Percentiles rank a stretch among this genome's conserved stretches.
Conservation (phyloP, 2,797 vertebrate genomes). For the Chromobotia macracanthus region DNA sequence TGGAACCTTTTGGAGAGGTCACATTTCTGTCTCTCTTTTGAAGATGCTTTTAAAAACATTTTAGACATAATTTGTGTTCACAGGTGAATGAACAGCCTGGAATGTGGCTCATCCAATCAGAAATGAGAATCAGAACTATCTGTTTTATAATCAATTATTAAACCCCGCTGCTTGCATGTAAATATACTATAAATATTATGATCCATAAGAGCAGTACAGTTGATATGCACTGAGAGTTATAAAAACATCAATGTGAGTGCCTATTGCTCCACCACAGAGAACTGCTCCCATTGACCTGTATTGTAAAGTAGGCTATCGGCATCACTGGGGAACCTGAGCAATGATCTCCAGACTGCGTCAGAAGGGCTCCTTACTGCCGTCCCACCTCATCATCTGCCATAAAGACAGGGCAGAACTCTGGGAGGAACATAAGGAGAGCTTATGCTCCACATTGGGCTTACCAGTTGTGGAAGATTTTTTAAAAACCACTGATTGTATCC, state of each 20-base stretch:
- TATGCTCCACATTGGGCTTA: slow-evolving; percentile 27
- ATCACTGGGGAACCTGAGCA: slow-evolving; percentile 53
- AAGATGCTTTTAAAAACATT: not conserved
- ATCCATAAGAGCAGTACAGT: slow-evolving; percentile 11
- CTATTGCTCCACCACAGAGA: slow-evolving; percentile 34
- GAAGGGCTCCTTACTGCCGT: slow-evolving; percentile 55
- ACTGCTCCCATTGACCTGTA: slow-evolving; percentile 58
- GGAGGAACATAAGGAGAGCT: not conserved
- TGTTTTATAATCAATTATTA: not conserved
- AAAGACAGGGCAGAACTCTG: slow-evolving; percentile 51
- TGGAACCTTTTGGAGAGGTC: not conserved
- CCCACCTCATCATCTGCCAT: slow-evolving; percentile 52
- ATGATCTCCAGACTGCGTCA: slow-evolving; percentile 55
- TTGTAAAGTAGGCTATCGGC: slow-evolving; percentile 60
- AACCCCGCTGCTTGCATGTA: not conserved
- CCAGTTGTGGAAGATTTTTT: slow-evolving; percentile 26
- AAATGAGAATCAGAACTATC: not conserved
- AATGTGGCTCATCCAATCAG: not conserved
- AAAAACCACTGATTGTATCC: slow-evolving; percentile 45
- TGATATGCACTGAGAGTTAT: slow-evolving; percentile 7
- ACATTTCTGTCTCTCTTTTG: not conserved
- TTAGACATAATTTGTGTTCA: not conserved
- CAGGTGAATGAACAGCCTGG: too few relatives aligned
- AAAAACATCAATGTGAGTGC: slow-evolving; percentile 34
- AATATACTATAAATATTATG: not conserved